These are phyloP conservation scores for Tigriopus japonicus DNA, from an alignment of 1,140 invertebrate species.

Conservation along the genomic window DNA sequence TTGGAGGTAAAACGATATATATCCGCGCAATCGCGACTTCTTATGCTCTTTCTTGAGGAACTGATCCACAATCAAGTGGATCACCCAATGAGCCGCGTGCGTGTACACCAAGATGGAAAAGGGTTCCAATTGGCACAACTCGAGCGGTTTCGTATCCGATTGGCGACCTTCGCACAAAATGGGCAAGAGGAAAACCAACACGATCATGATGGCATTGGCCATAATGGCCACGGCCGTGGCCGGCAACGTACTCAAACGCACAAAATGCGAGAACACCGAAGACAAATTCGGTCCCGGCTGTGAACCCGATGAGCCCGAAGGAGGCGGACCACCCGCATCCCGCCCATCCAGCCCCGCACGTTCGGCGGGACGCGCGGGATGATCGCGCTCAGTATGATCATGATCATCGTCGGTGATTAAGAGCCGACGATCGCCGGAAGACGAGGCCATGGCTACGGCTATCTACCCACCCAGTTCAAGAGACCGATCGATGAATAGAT, in stretches of 20 bases:
- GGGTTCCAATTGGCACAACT: neutral
- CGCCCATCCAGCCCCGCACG: too few species aligned
- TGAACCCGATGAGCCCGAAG: too few species aligned
- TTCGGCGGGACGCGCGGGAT: too few species aligned
- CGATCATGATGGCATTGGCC: neutral
- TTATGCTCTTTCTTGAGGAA: neutral
- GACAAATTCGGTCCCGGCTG: too few species aligned
- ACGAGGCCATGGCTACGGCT: too few species aligned
- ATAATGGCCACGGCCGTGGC: neutral
- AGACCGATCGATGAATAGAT: too few species aligned
- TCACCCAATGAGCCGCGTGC: neutral
- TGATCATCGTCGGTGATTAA: too few species aligned
- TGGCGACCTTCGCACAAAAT: constrained; percentile 15
- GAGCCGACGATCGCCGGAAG: too few species aligned
- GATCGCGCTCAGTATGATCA: too few species aligned
- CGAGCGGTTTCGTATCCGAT: neutral
- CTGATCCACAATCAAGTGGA: constrained; percentile 16
- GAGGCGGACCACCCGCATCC: too few species aligned
- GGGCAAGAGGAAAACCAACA: neutral
- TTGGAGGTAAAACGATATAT: neutral
- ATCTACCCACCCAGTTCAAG: too few species aligned
- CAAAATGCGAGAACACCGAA: too few species aligned
- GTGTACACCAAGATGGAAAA: neutral
- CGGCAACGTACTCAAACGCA: constrained; percentile 18
- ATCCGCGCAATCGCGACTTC: neutral